Percentiles rank a stretch among this genome's conserved stretches.
phyloP scores from a whole-genome alignment of 1,140 invertebrate species.

The Myzus persicae region DNA sequence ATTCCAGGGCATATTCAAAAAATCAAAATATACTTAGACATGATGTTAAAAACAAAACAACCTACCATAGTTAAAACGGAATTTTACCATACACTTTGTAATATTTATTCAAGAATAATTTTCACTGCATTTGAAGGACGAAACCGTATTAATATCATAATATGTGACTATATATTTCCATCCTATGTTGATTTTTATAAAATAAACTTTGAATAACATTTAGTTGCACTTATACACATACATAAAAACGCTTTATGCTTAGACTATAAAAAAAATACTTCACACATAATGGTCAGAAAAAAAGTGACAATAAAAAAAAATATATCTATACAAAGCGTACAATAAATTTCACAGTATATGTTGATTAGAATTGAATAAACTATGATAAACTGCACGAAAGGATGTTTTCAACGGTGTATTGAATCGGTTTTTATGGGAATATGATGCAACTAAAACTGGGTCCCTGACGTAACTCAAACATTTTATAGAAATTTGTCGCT shows the following conservation, averaged over 20 bases:
- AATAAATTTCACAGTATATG: not conserved
- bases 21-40: not conserved
- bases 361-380: constrained; percentile 5
- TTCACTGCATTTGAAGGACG: not conserved
- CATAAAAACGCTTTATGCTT: not conserved
- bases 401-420: constrained; percentile 25
- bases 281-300: not conserved
- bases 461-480: not conserved
- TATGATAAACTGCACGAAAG: not conserved
- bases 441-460: constrained; percentile 6
- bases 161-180: not conserved
- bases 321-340: not conserved
- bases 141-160: not conserved
- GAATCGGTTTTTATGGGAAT: constrained; percentile 36
- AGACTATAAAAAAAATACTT: constrained; percentile 1
- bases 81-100: not conserved
- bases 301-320: not conserved
- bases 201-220: not conserved
- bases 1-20: not conserved
- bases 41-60: not conserved
- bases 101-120: not conserved
- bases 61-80: not conserved
- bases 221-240: not conserved
- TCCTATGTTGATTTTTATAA: not conserved
- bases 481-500: not conserved